phyloP scores from a whole-genome alignment of 2,797 vertebrate genomes.

The Acridotheres tristis region DNA sequence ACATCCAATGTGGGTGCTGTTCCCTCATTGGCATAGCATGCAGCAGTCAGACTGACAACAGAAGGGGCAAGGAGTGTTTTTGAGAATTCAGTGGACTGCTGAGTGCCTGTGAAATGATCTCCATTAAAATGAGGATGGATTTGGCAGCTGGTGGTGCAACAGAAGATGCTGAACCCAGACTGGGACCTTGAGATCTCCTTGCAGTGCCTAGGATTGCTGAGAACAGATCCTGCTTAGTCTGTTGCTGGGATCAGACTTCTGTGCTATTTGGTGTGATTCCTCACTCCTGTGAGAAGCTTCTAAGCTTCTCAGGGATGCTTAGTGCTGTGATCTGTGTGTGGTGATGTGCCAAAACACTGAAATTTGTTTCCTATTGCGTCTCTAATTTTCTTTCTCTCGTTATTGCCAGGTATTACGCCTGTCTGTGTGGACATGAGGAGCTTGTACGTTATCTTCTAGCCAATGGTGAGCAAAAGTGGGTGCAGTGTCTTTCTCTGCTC shows the following conservation, averaged over 20 bases:
- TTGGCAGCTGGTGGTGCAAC: background rate
- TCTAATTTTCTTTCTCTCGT: background rate
- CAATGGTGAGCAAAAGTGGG: conserved; percentile 81
- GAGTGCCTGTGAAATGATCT: background rate
- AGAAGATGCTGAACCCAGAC: background rate
- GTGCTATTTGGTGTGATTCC: background rate
- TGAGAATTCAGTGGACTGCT: background rate
- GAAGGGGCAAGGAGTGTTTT: background rate
- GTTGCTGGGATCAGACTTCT: background rate
- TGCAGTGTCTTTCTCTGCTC: background rate
- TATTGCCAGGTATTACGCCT: conserved; percentile 90
- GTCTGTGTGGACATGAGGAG: conserved; percentile 95
- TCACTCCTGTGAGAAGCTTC: background rate
- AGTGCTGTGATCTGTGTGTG: background rate
- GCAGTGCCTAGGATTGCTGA: background rate
- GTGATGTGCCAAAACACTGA: background rate
- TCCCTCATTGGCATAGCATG: background rate
- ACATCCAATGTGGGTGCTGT: background rate
- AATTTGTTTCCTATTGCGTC: background rate
- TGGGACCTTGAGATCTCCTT: background rate
- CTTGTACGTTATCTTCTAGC: conserved; percentile 94
- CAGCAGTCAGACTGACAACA: background rate
- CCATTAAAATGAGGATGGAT: background rate
- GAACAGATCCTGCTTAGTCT: background rate
- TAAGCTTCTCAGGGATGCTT: background rate